These are phyloP conservation scores for Aromia moschata DNA, from an alignment of 2,888 invertebrate genomes.

Conservation along the genomic window DNA sequence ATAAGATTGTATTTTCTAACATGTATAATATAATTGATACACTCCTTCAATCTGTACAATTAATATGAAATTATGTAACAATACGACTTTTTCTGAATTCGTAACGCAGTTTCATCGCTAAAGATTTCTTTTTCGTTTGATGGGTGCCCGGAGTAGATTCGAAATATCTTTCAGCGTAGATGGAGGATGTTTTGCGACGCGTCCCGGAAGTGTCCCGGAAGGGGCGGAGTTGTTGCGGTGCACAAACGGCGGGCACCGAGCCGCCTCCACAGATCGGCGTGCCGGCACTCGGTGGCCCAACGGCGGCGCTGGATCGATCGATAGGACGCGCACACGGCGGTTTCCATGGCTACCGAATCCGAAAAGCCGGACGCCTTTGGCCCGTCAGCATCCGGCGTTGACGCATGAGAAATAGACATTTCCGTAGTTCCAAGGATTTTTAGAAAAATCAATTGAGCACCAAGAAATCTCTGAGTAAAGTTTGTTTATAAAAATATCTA, in stretches of 20 bases:
- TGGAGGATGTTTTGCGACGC: background rate
- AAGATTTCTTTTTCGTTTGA: too few relatives aligned
- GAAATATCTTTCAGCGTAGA: background rate
- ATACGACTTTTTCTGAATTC: too few relatives aligned
- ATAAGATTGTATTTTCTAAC: too few relatives aligned
- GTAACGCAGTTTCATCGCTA: too few relatives aligned
- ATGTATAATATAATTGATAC: too few relatives aligned
- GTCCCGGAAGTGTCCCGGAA: background rate
- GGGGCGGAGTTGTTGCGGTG: background rate
- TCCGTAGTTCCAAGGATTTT: background rate
- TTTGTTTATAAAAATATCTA: too few relatives aligned
- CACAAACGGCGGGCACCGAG: slow-evolving; percentile 4
- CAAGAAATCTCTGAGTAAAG: too few relatives aligned
- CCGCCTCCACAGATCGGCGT: slow-evolving; percentile 5
- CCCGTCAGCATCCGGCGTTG: slow-evolving; percentile 9
- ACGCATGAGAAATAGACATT: background rate
- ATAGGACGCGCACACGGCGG: slow-evolving; percentile 48
- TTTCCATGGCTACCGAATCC: slow-evolving; percentile 13
- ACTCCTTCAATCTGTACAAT: too few relatives aligned
- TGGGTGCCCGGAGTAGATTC: too few relatives aligned
- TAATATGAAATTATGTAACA: too few relatives aligned
- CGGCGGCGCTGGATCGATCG: slow-evolving; percentile 43
- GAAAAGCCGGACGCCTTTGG: slow-evolving; percentile 18
- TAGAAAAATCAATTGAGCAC: too few relatives aligned
- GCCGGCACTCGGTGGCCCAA: background rate